Percentiles rank a stretch among this genome's conserved stretches.
These are phyloP conservation scores for Chaunax sp. DNA, from an alignment of 2,797 vertebrate species.

Conservation along the genomic window DNA sequence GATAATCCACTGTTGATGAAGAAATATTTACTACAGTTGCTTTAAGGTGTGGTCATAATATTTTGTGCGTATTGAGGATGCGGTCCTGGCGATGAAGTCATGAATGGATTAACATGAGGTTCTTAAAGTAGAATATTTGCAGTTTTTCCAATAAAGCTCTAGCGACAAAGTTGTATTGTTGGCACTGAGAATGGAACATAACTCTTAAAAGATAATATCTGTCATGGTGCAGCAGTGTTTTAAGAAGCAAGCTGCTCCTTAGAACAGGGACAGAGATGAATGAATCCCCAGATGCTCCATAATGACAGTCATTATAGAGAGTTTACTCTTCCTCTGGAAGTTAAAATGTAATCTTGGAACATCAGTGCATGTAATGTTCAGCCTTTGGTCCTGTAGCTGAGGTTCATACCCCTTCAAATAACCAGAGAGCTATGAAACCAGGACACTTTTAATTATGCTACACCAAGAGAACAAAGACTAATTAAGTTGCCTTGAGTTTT, in stretches of 20 bases:
- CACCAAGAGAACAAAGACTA: slow-evolving; percentile 18
- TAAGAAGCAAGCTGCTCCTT: slow-evolving; percentile 12
- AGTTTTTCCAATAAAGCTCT: background rate
- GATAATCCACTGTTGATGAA: background rate
- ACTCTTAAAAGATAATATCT: slow-evolving; percentile 25
- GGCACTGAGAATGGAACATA: background rate
- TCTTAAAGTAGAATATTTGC: background rate
- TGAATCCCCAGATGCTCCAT: slow-evolving; percentile 34
- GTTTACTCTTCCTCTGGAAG: slow-evolving; percentile 32
- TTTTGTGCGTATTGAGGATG: background rate
- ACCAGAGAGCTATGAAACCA: slow-evolving; percentile 30
- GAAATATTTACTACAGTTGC: background rate
- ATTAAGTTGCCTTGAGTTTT: slow-evolving; percentile 35
- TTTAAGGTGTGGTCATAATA: background rate
- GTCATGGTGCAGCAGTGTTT: slow-evolving; percentile 21
- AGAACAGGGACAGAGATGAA: slow-evolving; percentile 14
- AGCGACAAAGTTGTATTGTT: background rate
- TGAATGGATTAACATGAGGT: background rate
- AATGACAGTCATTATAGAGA: slow-evolving; percentile 39
- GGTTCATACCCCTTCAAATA: slow-evolving; percentile 3
- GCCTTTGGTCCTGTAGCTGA: slow-evolving; percentile 1
- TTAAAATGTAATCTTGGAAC: slow-evolving; percentile 16
- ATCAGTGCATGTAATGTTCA: slow-evolving; percentile 3
- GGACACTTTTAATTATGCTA: slow-evolving; percentile 26
- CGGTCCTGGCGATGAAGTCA: background rate